Conservation (phyloP, 2,888 invertebrate species). For the Apomyelois bistriatella region DNA sequence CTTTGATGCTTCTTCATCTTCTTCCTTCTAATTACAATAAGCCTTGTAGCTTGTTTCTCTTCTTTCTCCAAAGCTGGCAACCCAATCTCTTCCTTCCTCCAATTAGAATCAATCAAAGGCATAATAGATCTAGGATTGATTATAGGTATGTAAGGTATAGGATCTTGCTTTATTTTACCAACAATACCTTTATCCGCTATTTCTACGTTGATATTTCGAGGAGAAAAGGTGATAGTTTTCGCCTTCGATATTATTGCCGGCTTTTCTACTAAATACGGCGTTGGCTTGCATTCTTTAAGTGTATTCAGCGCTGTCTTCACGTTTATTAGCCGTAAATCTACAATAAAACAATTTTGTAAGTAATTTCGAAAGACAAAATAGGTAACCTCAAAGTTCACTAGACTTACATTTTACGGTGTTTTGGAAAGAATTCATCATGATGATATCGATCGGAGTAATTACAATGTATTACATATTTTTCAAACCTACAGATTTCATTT, state of each 20-base stretch:
- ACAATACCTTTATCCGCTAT: constrained; percentile 44
- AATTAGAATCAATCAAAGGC: constrained; percentile 58
- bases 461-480: neutral
- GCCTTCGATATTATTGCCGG: constrained; percentile 31
- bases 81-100: constrained; percentile 69
- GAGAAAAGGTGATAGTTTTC: constrained; percentile 47
- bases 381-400: constrained; percentile 46
- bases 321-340: constrained; percentile 63
- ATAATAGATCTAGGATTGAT: constrained; percentile 66
- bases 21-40: constrained; percentile 87
- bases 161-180: constrained; percentile 50
- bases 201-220: constrained; percentile 54
- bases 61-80: constrained; percentile 63
- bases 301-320: constrained; percentile 53
- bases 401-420: constrained; percentile 64
- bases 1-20: constrained; percentile 95
- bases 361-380: neutral
- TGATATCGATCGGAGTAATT: neutral
- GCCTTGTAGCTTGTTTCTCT: constrained; percentile 85
- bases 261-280: constrained; percentile 29
- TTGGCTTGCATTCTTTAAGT: constrained; percentile 49
- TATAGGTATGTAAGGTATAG: constrained; percentile 61
- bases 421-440: constrained; percentile 57
- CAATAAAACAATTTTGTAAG: constrained; percentile 20
- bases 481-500: neutral